Percentiles rank a stretch among this genome's conserved stretches.
Evolutionary conservation across 2,888 invertebrate species (phyloP).

Genomic region (Cantharis rufa): DNA sequence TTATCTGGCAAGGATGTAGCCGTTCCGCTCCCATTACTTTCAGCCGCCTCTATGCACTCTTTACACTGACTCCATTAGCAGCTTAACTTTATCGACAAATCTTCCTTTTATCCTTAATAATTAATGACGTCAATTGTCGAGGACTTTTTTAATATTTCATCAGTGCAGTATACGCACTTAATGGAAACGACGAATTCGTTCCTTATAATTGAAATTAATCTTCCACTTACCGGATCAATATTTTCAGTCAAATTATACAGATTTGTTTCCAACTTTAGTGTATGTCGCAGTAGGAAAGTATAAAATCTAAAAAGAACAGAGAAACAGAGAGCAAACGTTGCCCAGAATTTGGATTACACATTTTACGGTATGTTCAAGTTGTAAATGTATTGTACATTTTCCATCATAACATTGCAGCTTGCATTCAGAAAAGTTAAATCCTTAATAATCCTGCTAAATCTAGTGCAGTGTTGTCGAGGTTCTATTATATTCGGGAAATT

Average conservation of each 20-base stretch:
- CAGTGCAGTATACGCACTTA: conserved; percentile 3
- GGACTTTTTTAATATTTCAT: conserved; percentile 17
- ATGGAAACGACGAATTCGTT: not conserved
- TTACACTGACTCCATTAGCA: conserved; percentile 22
- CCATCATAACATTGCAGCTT: not conserved
- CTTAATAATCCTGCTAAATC: not conserved
- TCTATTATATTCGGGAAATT: not conserved
- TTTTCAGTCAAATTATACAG: not conserved
- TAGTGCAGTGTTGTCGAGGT: not conserved
- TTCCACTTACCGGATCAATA: not conserved
- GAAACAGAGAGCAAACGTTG: not conserved
- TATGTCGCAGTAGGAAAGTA: not conserved
- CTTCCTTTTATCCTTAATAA: conserved; percentile 23
- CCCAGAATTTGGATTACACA: not conserved
- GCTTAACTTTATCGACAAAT: conserved; percentile 19
- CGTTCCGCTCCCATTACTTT: conserved; percentile 26
- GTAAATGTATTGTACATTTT: not conserved
- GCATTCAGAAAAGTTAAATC: not conserved
- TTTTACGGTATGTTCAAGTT: not conserved
- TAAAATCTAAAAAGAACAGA: not conserved
- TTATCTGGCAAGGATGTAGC: conserved; percentile 24
- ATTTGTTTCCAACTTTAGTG: not conserved
- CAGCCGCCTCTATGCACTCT: conserved; percentile 15
- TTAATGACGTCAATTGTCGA: conserved; percentile 23
- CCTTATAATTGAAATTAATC: not conserved